phyloP scores from a whole-genome alignment of 2,888 invertebrate species.

The Pecten maximus region DNA sequence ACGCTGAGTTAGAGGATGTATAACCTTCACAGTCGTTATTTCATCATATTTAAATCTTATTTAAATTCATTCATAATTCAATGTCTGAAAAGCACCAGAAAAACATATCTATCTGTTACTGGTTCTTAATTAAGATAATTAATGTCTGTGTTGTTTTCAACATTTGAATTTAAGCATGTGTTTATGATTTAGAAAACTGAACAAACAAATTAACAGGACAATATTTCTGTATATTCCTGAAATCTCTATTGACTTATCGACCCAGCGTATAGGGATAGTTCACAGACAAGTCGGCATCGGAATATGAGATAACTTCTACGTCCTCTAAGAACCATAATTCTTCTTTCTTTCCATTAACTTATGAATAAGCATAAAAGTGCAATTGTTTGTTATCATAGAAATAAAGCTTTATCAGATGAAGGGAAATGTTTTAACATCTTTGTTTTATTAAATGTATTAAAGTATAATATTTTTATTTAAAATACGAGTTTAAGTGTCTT shows the following conservation, averaged over 20 bases:
- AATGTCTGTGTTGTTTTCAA: not conserved
- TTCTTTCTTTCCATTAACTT: not conserved
- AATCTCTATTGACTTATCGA: not conserved
- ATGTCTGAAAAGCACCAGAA: not conserved
- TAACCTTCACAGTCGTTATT: not conserved
- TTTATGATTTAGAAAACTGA: not conserved
- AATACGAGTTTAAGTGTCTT: not conserved
- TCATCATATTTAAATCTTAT: not conserved
- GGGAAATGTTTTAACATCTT: constrained; percentile 21
- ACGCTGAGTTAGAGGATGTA: not conserved
- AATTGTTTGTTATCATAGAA: constrained; percentile 22
- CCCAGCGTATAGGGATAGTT: not conserved
- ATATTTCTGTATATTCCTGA: not conserved
- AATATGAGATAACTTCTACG: not conserved
- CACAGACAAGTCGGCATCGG: not conserved
- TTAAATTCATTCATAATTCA: not conserved
- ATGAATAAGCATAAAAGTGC: not conserved
- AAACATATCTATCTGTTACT: not conserved
- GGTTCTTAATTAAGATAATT: not conserved
- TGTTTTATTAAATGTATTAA: constrained; percentile 33
- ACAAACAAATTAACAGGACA: not conserved
- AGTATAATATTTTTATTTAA: constrained; percentile 16
- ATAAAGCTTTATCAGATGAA: not conserved
- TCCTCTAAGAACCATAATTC: not conserved
- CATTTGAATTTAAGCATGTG: not conserved